Evolutionary conservation across 2,888 invertebrate species (phyloP).

Genomic region (Zygaena filipendulae): DNA sequence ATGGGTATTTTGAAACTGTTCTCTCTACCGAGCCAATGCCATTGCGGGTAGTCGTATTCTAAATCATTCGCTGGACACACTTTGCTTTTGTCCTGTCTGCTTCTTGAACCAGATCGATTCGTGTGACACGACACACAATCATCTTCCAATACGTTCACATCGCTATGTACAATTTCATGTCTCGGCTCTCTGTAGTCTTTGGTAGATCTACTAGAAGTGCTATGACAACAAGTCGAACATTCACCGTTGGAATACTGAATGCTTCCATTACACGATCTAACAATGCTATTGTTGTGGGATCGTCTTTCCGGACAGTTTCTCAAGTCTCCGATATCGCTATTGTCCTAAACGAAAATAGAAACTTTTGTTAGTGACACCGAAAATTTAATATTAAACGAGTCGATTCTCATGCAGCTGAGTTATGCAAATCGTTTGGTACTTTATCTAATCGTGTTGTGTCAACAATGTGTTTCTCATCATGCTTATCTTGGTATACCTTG

Average conservation of each 20-base stretch:
- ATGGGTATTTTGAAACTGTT: slow-evolving; percentile 67
- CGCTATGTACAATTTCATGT: slow-evolving; percentile 47
- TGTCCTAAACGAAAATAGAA: slow-evolving; percentile 45
- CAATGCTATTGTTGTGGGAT: slow-evolving; percentile 63
- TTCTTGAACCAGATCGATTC: slow-evolving; percentile 56
- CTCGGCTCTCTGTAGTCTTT: slow-evolving; percentile 58
- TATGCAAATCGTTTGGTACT: slow-evolving; percentile 37
- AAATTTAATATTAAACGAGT: slow-evolving; percentile 20
- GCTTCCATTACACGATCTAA: slow-evolving; percentile 60
- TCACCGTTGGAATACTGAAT: slow-evolving; percentile 60
- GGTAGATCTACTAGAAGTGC: slow-evolving; percentile 59
- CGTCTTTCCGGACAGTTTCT: slow-evolving; percentile 56
- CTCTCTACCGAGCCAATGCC: slow-evolving; percentile 62
- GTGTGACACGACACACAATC: slow-evolving; percentile 59
- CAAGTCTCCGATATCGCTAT: slow-evolving; percentile 53
- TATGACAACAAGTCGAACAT: slow-evolving; percentile 61
- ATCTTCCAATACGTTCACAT: slow-evolving; percentile 52
- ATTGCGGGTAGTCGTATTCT: slow-evolving; percentile 63
- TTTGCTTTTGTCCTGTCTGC: slow-evolving; percentile 63
- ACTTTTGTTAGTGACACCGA: too few species aligned
- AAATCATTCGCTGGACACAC: slow-evolving; percentile 59
- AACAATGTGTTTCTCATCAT: slow-evolving; percentile 31
- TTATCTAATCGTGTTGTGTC: too few species aligned
- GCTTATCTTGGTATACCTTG: slow-evolving; percentile 56
- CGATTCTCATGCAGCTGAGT: slow-evolving; percentile 21